Evolutionary conservation across 2,113 vertebrate species (phyloP).

Genomic region (Lichenostomus cassidix): DNA sequence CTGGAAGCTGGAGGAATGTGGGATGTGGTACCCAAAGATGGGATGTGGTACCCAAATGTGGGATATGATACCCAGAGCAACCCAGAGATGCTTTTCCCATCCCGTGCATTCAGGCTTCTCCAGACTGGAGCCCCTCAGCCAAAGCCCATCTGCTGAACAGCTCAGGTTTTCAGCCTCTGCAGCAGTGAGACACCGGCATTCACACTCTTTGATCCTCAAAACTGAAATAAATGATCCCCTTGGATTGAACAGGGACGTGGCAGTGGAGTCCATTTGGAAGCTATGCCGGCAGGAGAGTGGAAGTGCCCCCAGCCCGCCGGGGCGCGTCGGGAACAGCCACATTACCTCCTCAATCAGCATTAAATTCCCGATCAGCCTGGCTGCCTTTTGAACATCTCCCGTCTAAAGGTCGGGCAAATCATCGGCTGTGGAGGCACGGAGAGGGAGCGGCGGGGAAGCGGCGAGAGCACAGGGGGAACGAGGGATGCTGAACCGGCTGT

Average conservation of each 20-base stretch:
- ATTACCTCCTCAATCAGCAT: conserved; percentile 44
- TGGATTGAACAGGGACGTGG: not conserved
- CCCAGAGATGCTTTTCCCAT: not conserved
- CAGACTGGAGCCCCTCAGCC: not conserved
- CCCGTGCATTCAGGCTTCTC: not conserved
- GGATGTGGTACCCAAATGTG: not conserved
- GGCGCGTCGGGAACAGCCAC: not conserved
- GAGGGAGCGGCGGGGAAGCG: not conserved
- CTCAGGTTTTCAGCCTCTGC: not conserved
- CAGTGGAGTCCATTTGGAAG: conserved; percentile 30
- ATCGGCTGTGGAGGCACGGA: not conserved
- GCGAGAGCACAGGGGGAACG: rapidly evolving
- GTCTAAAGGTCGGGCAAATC: conserved; percentile 8
- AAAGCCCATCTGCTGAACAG: not conserved
- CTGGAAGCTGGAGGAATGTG: not conserved
- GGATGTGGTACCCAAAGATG: not conserved
- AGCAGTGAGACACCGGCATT: rapidly evolving
- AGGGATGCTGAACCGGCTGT: rapidly evolving
- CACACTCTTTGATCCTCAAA: not conserved
- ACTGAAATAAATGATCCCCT: conserved; percentile 18
- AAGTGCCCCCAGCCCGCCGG: not conserved
- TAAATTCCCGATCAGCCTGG: conserved; percentile 11
- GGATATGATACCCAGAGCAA: not conserved
- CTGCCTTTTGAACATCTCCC: not conserved
- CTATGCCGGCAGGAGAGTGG: not conserved